A percentile compares a stretch with the other conserved stretches of the same genome.
These are phyloP conservation scores for Nycticebus coucang DNA, from an alignment of 2,113 vertebrate species.

Conservation along the genomic window DNA sequence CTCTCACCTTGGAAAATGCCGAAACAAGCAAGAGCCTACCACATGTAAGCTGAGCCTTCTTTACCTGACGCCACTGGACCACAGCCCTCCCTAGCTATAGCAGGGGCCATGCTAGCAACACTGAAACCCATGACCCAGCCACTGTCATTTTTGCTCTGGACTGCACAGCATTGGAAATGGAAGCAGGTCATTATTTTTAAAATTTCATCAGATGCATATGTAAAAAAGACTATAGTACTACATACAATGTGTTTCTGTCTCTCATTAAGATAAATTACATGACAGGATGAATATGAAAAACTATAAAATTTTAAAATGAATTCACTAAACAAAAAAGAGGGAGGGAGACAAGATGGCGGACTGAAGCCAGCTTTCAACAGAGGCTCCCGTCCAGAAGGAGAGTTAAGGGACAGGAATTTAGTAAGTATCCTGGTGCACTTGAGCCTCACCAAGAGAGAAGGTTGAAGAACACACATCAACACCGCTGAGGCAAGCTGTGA, in stretches of 20 bases:
- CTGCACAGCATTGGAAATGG: background rate
- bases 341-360: too few species aligned
- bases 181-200: background rate
- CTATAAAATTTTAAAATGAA: background rate
- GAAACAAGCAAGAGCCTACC: background rate
- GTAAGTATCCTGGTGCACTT: too few species aligned
- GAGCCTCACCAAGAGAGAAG: too few species aligned
- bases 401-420: too few species aligned
- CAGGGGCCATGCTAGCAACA: background rate
- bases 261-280: constrained; percentile 6
- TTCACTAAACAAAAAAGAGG: background rate
- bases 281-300: background rate
- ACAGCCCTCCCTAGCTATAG: background rate
- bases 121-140: background rate
- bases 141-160: background rate
- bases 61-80: background rate
- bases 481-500: too few species aligned
- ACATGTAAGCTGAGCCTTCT: background rate
- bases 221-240: background rate
- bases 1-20: background rate
- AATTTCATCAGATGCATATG: background rate
- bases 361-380: too few species aligned
- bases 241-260: background rate
- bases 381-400: too few species aligned
- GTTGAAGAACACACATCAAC: too few species aligned